These are phyloP conservation scores for Pheosia gnoma DNA, from an alignment of 2,888 invertebrate species.

Conservation along the genomic window DNA sequence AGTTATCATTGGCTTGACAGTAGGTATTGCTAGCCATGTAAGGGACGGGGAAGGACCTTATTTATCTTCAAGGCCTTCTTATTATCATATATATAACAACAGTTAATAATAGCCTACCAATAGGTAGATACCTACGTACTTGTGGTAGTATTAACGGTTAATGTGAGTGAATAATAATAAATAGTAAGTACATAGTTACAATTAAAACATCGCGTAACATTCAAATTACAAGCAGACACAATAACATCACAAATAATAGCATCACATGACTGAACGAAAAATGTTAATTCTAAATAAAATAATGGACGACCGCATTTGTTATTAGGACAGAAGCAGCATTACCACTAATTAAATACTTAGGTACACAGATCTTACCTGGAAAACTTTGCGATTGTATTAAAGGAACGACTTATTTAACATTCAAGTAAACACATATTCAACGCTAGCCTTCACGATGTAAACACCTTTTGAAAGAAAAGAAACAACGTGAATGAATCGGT, in stretches of 20 bases:
- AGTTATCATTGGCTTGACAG: no score
- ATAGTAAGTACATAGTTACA: no score
- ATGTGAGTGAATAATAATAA: no score
- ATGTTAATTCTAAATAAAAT: constrained; percentile 21
- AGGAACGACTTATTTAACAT: constrained; percentile 4
- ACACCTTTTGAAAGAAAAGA: constrained; percentile 30
- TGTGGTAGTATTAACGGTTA: no score
- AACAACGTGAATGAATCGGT: constrained; percentile 41
- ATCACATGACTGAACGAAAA: constrained; percentile 25
- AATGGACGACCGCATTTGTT: constrained; percentile 51
- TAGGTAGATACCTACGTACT: no score
- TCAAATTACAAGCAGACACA: constrained; percentile 8
- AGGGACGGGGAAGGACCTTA: no score
- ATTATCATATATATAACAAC: no score
- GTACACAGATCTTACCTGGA: constrained; percentile 39
- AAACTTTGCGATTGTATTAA: background rate
- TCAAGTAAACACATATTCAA: constrained; percentile 17
- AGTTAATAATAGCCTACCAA: no score
- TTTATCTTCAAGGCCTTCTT: no score
- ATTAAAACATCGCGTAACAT: background rate
- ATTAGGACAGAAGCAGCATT: constrained; percentile 1
- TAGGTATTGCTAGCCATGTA: no score
- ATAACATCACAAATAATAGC: constrained; percentile 5
- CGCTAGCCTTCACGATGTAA: constrained; percentile 25
- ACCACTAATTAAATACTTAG: background rate